These are phyloP conservation scores for Alviniconcha marisindica DNA, from an alignment of 1,140 invertebrate genomes.

Conservation along the genomic window DNA sequence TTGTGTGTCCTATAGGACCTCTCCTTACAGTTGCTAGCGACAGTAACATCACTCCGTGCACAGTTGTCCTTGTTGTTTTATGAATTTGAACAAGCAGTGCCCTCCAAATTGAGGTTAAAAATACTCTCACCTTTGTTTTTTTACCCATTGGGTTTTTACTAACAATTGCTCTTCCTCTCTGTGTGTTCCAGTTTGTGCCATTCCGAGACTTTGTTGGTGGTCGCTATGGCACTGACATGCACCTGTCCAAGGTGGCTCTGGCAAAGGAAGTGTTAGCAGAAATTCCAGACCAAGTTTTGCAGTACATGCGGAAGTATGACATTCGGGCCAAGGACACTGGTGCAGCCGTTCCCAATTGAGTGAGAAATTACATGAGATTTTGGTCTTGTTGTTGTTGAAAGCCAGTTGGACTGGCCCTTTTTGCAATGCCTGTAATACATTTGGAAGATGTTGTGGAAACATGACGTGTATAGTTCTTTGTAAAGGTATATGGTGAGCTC, in stretches of 20 bases:
- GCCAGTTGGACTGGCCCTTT: too few relatives aligned
- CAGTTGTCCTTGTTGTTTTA: background rate
- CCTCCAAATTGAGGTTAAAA: background rate
- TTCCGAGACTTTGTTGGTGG: constrained; percentile 76
- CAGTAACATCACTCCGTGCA: background rate
- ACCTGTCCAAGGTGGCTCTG: constrained; percentile 71
- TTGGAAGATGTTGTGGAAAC: too few relatives aligned
- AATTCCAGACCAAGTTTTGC: constrained; percentile 80
- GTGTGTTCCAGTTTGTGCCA: constrained; percentile 78
- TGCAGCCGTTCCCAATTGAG: too few relatives aligned
- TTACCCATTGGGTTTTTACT: background rate
- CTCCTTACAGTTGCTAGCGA: too few relatives aligned
- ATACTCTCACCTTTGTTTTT: background rate
- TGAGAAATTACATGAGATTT: too few relatives aligned
- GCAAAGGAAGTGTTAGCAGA: constrained; percentile 82
- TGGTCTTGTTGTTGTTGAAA: too few relatives aligned
- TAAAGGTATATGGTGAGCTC: too few relatives aligned
- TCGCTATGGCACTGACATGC: constrained; percentile 52
- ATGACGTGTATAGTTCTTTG: too few relatives aligned
- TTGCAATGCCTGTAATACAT: too few relatives aligned
- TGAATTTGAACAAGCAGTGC: too few relatives aligned
- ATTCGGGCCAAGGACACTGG: constrained; percentile 77
- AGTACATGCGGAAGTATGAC: constrained; percentile 80
- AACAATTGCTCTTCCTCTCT: constrained; percentile 14
- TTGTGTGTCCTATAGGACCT: too few relatives aligned